Evolutionary conservation across 2,888 invertebrate species (phyloP), one percentile per base, ranked within the genome.

Genomic region (Eretmocerus hayati): DNA sequence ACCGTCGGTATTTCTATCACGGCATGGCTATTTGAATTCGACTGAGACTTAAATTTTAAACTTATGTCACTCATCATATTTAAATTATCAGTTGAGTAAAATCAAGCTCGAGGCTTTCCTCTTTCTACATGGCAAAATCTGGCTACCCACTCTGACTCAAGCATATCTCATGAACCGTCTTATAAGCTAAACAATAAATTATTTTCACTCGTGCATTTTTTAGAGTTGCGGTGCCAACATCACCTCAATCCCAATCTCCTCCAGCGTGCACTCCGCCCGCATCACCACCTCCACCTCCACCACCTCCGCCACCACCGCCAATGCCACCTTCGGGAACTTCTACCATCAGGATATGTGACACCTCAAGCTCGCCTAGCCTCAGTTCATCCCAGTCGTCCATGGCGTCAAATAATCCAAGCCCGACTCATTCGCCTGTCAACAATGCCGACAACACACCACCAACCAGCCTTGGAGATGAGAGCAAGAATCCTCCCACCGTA

Each of bases 221-320:
- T n/a, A 26, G 26, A 26, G 26, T 26, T 11, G 42, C 53, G 5
- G 50, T 53, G 21, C 48, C 49, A 2, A 46, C 56, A 2, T 52
- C 59, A 6, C 51, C 56, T 1, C 53, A 35, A 20, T 44, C 50
- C 6, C 52, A 49, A 9, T 55, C 59, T 5, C 59, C 58, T 2
- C 58, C 61, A 2, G 56, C 58, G 0, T 59, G 61, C 3, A 60
- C 65, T 2, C 65, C 65, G 1, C 63, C 65, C 2, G 58, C 62
- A 3, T 59, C 63, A 1, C 61, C 63, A 0, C 62, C 63, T 1
- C 61, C 63, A 0, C 60, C 59, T 3, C 59, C 61, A 6, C 62
- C 63, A n/a, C 61, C 59, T 2, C 59, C 58, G 9, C 58, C 61
- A 2, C 62, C 62, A 13, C 55, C 61, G 2, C 60, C 61, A 3